Evolutionary conservation across 35 echinoderm and acorn worm species (phyloP).

Genomic region (Apostichopus californicus): DNA sequence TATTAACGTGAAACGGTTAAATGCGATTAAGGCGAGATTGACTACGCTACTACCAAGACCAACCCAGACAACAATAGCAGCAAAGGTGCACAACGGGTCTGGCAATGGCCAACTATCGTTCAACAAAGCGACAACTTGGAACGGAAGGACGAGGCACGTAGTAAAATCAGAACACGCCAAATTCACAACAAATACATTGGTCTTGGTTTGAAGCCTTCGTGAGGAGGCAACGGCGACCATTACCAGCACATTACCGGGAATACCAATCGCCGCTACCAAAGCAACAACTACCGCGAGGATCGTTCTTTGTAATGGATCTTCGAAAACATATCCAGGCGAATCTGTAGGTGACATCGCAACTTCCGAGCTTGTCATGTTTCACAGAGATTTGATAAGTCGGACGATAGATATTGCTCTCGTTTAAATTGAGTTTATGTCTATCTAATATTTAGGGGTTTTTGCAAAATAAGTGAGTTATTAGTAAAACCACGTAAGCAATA

Average conservation of each 20-base stretch:
- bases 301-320: constrained; percentile 1
- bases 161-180: constrained; percentile 63
- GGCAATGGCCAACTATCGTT: constrained; percentile 64
- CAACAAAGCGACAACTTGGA: constrained; percentile 38
- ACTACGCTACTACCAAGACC: constrained; percentile 41
- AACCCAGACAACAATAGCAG: constrained; percentile 8
- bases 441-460: too few species aligned
- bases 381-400: too few species aligned
- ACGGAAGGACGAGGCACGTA: constrained; percentile 21
- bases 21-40: constrained; percentile 54
- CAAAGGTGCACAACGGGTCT: constrained; percentile 25
- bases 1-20: constrained; percentile 49
- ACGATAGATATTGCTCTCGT: too few species aligned
- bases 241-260: constrained; percentile 48
- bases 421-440: too few species aligned
- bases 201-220: constrained; percentile 59
- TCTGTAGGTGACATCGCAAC: too few species aligned
- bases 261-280: constrained; percentile 6
- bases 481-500: too few species aligned
- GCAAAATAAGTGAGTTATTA: too few species aligned
- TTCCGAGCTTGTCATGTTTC: too few species aligned
- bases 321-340: background rate
- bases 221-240: constrained; percentile 63
- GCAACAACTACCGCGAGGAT: background rate
- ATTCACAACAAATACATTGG: constrained; percentile 78